Conservation (phyloP, 1,140 invertebrate species). For the Drosophila nigromelanica region DNA sequence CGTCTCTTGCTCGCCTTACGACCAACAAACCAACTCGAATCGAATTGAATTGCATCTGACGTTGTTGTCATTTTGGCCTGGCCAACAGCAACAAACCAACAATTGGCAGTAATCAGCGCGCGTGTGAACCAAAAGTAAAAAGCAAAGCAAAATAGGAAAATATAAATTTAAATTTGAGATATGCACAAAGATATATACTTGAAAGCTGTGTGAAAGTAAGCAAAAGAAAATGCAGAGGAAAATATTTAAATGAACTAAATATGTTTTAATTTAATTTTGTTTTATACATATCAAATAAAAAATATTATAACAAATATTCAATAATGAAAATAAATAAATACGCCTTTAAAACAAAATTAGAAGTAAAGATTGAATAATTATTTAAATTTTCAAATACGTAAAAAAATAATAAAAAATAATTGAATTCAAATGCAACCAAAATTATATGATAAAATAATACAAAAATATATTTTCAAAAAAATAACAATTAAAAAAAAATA, state of each 20-base stretch:
- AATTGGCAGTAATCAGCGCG: conserved; percentile 50
- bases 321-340: not conserved
- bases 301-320: not conserved
- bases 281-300: not conserved
- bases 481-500: no score
- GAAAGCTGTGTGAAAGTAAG: conserved; percentile 42
- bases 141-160: conserved; percentile 11
- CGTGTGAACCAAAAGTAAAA: conserved; percentile 37
- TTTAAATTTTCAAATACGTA: no score
- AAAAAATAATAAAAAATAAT: no score
- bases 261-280: not conserved
- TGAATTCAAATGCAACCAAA: no score
- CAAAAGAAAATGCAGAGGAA: conserved; percentile 2
- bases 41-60: conserved; percentile 29
- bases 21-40: conserved; percentile 29
- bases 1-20: conserved; percentile 35
- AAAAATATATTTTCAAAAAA: no score
- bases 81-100: conserved; percentile 35
- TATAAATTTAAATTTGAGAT: conserved; percentile 18
- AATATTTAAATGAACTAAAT: conserved; percentile 13
- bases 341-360: no score
- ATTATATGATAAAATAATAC: no score
- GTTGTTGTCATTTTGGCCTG: conserved; percentile 44
- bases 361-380: no score
- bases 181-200: conserved; percentile 15